Percentiles rank a stretch among this genome's conserved stretches.
These are phyloP conservation scores for Ostrea edulis DNA, from an alignment of 1,140 invertebrate species.

Conservation along the genomic window DNA sequence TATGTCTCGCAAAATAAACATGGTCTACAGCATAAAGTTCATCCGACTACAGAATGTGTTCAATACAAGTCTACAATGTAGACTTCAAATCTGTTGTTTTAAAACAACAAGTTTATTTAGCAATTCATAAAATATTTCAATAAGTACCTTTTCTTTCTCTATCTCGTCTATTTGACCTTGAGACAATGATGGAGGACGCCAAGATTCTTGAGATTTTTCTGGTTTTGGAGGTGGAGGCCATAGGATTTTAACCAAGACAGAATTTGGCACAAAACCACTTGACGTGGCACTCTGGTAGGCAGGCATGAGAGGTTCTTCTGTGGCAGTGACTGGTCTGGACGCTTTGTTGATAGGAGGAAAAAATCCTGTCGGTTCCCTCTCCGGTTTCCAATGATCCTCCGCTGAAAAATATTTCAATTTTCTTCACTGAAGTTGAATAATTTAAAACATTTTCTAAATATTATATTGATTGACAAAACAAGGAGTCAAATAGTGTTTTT, in stretches of 20 bases:
- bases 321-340: neutral
- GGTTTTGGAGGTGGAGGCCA: conserved; percentile 66
- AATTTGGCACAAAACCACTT: conserved; percentile 76
- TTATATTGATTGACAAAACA: neutral
- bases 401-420: conserved; percentile 50
- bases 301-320: conserved; percentile 60
- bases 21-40: too few species aligned
- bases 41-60: too few species aligned
- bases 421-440: neutral
- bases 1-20: too few species aligned
- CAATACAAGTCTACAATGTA: too few species aligned
- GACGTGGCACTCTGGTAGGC: conserved; percentile 57
- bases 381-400: conserved; percentile 63
- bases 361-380: conserved; percentile 72
- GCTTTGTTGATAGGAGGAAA: conserved; percentile 67
- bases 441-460: neutral
- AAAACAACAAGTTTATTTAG: neutral
- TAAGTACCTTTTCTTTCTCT: conserved; percentile 41
- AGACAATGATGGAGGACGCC: conserved; percentile 68
- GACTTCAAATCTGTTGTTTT: too few species aligned
- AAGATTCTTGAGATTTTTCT: conserved; percentile 56
- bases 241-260: conserved; percentile 73
- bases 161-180: conserved; percentile 68
- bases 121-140: neutral
- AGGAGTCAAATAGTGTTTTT: too few species aligned